Conservation (phyloP, 2,888 invertebrate genomes). For the Geotrupes spiniger region DNA sequence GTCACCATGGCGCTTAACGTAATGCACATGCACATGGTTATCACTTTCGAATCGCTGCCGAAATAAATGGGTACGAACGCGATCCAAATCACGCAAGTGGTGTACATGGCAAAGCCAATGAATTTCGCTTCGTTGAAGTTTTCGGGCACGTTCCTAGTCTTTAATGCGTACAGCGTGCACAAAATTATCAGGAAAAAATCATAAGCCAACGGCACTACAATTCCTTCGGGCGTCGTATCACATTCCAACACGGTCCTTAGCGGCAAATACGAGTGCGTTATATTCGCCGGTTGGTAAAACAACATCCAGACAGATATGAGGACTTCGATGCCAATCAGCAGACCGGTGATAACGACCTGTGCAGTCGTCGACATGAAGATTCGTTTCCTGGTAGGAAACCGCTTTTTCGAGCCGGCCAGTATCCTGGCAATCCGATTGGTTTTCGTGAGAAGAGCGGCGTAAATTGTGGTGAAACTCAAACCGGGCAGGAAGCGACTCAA, state of each 20-base stretch:
- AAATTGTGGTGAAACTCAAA: constrained; percentile 70
- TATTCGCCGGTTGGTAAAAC: constrained; percentile 58
- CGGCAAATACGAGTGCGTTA: constrained; percentile 54
- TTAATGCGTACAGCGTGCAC: constrained; percentile 76
- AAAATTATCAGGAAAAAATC: constrained; percentile 68
- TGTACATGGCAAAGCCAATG: constrained; percentile 80
- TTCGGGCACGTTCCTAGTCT: constrained; percentile 75
- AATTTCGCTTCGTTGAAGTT: constrained; percentile 77
- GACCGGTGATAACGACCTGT: constrained; percentile 62
- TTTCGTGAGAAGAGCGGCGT: constrained; percentile 71
- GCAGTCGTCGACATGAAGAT: constrained; percentile 60
- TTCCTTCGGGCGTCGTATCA: constrained; percentile 58
- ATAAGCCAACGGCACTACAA: constrained; percentile 66
- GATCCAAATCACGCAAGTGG: constrained; percentile 74
- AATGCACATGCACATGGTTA: constrained; percentile 63
- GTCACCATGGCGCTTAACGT: constrained; percentile 72
- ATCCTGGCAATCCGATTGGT: constrained; percentile 76
- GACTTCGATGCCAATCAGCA: constrained; percentile 65
- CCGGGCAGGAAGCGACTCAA: constrained; percentile 54
- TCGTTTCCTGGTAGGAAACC: constrained; percentile 67
- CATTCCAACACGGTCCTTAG: constrained; percentile 62
- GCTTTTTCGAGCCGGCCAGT: constrained; percentile 68
- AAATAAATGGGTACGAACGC: constrained; percentile 77
- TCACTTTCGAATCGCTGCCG: constrained; percentile 62
- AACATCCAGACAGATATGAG: constrained; percentile 61